These are phyloP conservation scores for Polylopha cassiicola DNA, from an alignment of 2,888 invertebrate species.

Conservation along the genomic window DNA sequence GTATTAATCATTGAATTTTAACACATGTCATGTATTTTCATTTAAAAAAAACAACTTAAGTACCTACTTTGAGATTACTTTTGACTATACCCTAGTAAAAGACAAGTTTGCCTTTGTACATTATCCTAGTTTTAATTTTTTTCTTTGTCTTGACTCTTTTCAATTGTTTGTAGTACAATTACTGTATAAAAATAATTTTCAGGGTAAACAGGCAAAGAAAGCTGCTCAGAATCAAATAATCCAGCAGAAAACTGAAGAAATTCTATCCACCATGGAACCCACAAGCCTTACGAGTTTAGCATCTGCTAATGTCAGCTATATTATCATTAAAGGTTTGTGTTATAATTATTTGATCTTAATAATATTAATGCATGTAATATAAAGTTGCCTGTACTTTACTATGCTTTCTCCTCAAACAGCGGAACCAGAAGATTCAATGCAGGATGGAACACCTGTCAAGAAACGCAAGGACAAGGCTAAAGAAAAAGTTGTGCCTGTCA, in stretches of 20 bases:
- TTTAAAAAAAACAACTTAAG: too few relatives aligned
- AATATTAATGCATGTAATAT: too few relatives aligned
- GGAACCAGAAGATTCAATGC: background rate
- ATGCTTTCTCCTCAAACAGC: constrained; percentile 23
- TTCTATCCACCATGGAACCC: constrained; percentile 42
- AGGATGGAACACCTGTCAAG: background rate
- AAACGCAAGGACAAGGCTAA: constrained; percentile 26
- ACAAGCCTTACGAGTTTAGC: constrained; percentile 43
- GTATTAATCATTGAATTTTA: constrained; percentile 5
- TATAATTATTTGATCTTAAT: background rate
- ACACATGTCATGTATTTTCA: background rate
- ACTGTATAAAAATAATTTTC: constrained; percentile 3
- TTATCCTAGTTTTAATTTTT: too few relatives aligned
- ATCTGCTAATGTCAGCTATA: constrained; percentile 59
- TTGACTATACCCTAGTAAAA: too few relatives aligned
- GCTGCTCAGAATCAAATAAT: constrained; percentile 26
- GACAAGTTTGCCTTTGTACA: too few relatives aligned
- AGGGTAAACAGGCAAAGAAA: constrained; percentile 9
- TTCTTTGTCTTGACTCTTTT: background rate
- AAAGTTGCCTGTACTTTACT: too few relatives aligned
- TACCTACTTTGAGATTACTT: too few relatives aligned
- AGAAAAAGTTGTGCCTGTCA: constrained; percentile 21
- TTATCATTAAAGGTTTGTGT: constrained; percentile 49
- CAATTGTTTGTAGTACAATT: background rate
- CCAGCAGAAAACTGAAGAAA: constrained; percentile 33